Conservation (phyloP, 1,140 invertebrate genomes). For the Pseudomyrmex dendroicus region DNA sequence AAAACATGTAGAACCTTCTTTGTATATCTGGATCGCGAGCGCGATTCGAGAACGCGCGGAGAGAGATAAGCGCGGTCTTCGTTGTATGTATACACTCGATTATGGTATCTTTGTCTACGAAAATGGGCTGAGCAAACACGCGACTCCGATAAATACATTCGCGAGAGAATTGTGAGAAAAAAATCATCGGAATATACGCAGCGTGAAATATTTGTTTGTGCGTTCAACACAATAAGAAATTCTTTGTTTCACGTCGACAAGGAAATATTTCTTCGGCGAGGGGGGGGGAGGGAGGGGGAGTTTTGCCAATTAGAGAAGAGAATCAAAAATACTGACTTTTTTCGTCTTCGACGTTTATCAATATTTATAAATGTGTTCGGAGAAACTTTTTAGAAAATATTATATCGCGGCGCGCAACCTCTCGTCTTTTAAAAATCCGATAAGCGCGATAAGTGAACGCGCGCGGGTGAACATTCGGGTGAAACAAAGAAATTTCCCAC, state of each 20-base stretch:
- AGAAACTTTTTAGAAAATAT: not conserved
- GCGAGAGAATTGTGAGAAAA: not conserved
- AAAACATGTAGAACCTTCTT: conserved; percentile 14
- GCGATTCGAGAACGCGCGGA: conserved; percentile 19
- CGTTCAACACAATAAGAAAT: not conserved
- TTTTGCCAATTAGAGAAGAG: too few species aligned
- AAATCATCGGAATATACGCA: not conserved
- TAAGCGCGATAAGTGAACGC: conserved; percentile 14
- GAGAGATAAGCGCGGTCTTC: conserved; percentile 11
- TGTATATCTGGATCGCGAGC: conserved; percentile 17
- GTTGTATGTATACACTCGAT: not conserved
- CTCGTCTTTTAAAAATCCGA: not conserved
- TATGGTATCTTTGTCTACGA: conserved; percentile 9
- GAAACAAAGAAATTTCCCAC: conserved; percentile 25
- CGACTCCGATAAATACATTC: not conserved
- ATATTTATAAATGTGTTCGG: not conserved
- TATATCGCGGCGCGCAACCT: not conserved
- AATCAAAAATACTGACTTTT: not conserved
- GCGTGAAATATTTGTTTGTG: not conserved
- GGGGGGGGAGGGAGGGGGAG: too few species aligned
- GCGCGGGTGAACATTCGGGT: not conserved
- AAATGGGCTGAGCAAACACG: not conserved
- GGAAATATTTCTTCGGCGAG: too few species aligned
- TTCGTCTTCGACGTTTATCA: not conserved
- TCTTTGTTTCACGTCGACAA: not conserved